Evolutionary conservation across 2,113 vertebrate genomes (phyloP).

Genomic region (Triplophysa rosa): DNA sequence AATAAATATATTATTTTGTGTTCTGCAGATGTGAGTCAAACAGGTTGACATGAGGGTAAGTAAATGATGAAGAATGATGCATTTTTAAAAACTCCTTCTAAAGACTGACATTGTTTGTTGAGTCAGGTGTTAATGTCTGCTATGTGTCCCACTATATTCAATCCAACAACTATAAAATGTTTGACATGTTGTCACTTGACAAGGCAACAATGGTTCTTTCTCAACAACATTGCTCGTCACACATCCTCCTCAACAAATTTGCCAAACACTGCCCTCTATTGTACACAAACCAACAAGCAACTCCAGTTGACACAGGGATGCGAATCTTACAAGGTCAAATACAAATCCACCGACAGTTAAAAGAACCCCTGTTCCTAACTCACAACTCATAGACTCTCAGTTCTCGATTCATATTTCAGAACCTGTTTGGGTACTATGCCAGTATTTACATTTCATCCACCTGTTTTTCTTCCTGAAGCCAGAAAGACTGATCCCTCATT

Average conservation of each 20-base stretch:
- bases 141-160: too few relatives aligned
- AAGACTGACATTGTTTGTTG: too few relatives aligned
- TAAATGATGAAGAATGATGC: too few relatives aligned
- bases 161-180: too few relatives aligned
- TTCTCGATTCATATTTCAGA: not conserved
- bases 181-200: too few relatives aligned
- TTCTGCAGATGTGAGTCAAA: too few relatives aligned
- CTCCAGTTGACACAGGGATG: not conserved
- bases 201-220: too few relatives aligned
- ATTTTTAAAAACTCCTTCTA: too few relatives aligned
- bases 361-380: not conserved
- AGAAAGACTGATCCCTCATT: constrained; percentile 41
- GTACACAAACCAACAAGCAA: not conserved
- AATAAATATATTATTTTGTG: too few relatives aligned
- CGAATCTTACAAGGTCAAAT: not conserved
- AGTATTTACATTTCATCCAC: not conserved
- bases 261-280: constrained; percentile 38
- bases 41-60: too few relatives aligned
- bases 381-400: not conserved
- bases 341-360: not conserved
- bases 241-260: not conserved
- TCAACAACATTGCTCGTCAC: not conserved
- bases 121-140: too few relatives aligned
- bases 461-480: constrained; percentile 58
- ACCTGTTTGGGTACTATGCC: not conserved